These are phyloP conservation scores for Xiphorhynchus erythropygius DNA, from an alignment of 2,797 vertebrate species.

Conservation along the genomic window DNA sequence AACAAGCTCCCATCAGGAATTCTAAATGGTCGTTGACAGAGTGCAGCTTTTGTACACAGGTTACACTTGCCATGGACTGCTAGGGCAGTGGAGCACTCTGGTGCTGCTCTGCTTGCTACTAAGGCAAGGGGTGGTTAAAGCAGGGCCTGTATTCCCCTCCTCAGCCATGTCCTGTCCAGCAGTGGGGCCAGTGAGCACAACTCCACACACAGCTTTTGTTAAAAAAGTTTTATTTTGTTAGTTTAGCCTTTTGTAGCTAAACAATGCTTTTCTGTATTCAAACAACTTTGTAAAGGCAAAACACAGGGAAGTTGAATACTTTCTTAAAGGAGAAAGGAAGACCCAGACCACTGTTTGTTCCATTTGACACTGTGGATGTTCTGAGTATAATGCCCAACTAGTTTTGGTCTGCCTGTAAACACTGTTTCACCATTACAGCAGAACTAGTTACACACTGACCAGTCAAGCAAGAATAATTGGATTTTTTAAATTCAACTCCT, in stretches of 20 bases:
- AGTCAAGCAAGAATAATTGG: neutral
- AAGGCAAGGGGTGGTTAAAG: too few species aligned
- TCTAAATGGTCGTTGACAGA: accelerated
- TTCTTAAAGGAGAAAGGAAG: neutral
- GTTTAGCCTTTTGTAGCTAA: neutral
- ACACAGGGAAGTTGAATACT: neutral
- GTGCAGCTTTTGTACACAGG: neutral
- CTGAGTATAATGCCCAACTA: neutral
- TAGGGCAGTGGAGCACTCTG: accelerated
- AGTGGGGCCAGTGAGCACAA: neutral
- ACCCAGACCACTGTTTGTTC: neutral
- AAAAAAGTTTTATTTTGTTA: constrained; percentile 30
- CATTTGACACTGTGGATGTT: neutral
- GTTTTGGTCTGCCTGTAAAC: neutral
- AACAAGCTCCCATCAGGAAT: neutral
- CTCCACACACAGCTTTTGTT: neutral
- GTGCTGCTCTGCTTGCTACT: neutral
- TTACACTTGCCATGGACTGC: accelerated
- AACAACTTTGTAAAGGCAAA: neutral
- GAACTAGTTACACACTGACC: neutral
- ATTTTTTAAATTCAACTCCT: neutral
- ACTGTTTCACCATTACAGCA: neutral
- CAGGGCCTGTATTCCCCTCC: accelerated
- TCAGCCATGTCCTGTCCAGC: accelerated
- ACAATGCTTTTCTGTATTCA: neutral